These are phyloP conservation scores for Apamea sordens DNA, from an alignment of 2,888 invertebrate genomes.

Conservation along the genomic window DNA sequence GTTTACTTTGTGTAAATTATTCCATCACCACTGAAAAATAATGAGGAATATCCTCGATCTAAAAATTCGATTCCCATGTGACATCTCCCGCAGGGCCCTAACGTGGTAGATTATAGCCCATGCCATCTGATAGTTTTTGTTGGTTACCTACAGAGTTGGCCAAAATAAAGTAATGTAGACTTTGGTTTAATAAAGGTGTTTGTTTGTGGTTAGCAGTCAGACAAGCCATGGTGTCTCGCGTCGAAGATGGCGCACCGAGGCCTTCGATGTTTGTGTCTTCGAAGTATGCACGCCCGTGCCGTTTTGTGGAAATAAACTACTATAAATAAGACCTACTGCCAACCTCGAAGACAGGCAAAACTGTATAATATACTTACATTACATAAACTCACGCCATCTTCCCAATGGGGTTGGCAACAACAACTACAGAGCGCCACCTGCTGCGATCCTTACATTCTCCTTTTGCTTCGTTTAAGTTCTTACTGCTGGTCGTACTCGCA, in stretches of 20 bases:
- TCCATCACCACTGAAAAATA: neutral
- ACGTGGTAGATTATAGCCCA: too few species aligned
- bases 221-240: constrained; percentile 63
- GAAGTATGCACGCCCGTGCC: constrained; percentile 58
- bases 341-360: neutral
- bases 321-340: constrained; percentile 62
- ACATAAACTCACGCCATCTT: neutral
- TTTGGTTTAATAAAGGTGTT: neutral
- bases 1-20: neutral
- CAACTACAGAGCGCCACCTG: neutral
- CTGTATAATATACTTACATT: neutral
- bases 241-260: constrained; percentile 48
- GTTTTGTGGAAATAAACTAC: constrained; percentile 75
- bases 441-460: neutral
- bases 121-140: too few species aligned
- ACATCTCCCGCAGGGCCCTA: too few species aligned
- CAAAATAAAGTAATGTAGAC: neutral
- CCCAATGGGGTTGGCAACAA: neutral
- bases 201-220: constrained; percentile 7
- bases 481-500: neutral
- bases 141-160: neutral
- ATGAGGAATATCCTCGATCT: neutral
- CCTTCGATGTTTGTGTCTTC: constrained; percentile 45
- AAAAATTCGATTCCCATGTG: neutral
- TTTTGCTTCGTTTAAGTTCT: neutral